Evolutionary conservation across 2,113 vertebrate species (phyloP), one percentile per base, ranked within the genome.

Genomic region (Poeciliopsis turrubarensis): DNA sequence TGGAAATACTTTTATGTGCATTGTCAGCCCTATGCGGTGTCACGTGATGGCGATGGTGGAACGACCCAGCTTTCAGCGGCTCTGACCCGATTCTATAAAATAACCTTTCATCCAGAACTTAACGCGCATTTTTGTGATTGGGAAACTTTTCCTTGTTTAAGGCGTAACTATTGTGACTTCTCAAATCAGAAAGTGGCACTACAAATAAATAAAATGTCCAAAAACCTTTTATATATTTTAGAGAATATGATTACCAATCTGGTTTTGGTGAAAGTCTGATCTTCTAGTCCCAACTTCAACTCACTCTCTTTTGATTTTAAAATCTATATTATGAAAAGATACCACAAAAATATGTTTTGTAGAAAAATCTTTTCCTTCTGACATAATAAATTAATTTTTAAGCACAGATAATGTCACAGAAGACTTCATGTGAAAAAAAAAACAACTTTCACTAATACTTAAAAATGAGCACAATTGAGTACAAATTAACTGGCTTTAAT

Each of bases 41-140:
- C 70, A 72, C 68, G 34, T 22, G 67, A 68, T 66, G 60, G 12
- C 27, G 26, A 57, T 9, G 19, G 32, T 62, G 17, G 68, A 1
- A 6, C 37, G 26, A 7, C 31, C 57, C 11, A 62, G 14, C 26
- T 41, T 41, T 17, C 34, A 27, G n/a, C 72, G 30, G 57, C 39
- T 81, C 80, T 19, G 66, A 29, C 65, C 31, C 14, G 66, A 34
- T 68, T n/a, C 32, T 39, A 69, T 41, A 51, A 27, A 60, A 4
- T 63, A 51, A 76, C 64, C 62, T 81, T 64, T 65, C n/a, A 54
- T 60, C 70, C 39, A 65, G 64, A 44, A 17, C 19, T 75, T 17
- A 68, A 25, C 60, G 41, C 39, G 61, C 2, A 3, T 9, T 1
- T 65, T 2, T 37, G 34, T 11, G 34, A n/a, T 22, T 25, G 17